Conservation (phyloP, 2,888 invertebrate genomes). For the Carcina quercana region DNA sequence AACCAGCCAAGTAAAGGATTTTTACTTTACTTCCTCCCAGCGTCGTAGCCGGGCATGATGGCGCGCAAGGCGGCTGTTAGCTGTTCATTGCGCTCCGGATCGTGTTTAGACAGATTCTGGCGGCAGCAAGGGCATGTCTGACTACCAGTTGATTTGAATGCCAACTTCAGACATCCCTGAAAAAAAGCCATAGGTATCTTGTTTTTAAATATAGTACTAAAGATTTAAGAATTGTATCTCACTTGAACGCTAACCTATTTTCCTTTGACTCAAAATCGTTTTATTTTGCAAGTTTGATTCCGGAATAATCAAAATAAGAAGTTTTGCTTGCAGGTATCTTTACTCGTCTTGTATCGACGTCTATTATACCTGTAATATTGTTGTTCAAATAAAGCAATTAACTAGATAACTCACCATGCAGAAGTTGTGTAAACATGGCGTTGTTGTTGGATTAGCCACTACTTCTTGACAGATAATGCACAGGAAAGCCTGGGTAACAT, state of each 20-base stretch:
- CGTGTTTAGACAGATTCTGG: constrained; percentile 71
- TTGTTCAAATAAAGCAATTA: no score
- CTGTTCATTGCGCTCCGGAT: constrained; percentile 69
- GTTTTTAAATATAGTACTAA: no score
- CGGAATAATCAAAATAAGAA: no score
- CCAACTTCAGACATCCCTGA: constrained; percentile 78
- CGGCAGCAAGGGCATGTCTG: constrained; percentile 82
- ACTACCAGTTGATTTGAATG: constrained; percentile 76
- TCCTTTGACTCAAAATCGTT: no score
- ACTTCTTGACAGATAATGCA: constrained; percentile 88
- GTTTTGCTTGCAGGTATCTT: no score
- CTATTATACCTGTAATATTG: background rate
- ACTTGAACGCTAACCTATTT: no score
- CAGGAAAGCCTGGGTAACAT: constrained; percentile 78
- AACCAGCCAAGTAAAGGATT: no score
- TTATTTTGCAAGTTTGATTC: no score
- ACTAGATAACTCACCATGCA: constrained; percentile 81
- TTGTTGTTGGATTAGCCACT: constrained; percentile 80
- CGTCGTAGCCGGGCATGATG: constrained; percentile 82
- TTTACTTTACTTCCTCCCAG: constrained; percentile 40
- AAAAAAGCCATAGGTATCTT: no score
- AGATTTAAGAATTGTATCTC: no score
- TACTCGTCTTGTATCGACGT: background rate
- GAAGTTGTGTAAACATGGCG: constrained; percentile 83
- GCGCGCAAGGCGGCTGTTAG: constrained; percentile 71